Percentiles rank a stretch among this genome's conserved stretches.
Conservation (phyloP, 2,113 vertebrate genomes). For the Lycaon pictus region DNA sequence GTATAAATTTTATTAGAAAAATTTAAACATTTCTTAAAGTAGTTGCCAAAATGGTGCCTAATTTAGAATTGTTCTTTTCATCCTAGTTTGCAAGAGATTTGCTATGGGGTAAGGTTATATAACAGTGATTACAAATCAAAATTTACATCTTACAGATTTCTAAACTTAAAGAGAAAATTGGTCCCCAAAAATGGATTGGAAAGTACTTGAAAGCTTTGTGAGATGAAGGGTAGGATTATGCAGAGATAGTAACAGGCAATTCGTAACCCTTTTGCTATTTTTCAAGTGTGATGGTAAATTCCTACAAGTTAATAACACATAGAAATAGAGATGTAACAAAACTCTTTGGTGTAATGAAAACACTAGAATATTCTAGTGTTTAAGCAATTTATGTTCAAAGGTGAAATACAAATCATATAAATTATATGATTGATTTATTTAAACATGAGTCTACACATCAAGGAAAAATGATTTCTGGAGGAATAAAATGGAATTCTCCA, state of each 20-base stretch:
- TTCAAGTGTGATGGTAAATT: constrained; percentile 60
- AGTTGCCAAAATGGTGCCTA: constrained; percentile 63
- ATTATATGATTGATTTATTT: constrained; percentile 61
- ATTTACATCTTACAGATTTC: constrained; percentile 15
- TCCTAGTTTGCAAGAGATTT: constrained; percentile 37
- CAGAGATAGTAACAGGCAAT: constrained; percentile 48
- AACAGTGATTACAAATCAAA: constrained; percentile 65
- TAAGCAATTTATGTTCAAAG: constrained; percentile 67
- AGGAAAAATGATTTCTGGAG: constrained; percentile 33
- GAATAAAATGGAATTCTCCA: constrained; percentile 50
- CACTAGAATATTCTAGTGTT: constrained; percentile 56
- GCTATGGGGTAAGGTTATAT: constrained; percentile 25
- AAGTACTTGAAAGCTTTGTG: constrained; percentile 19
- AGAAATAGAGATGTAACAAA: constrained; percentile 69
- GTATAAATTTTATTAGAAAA: constrained; percentile 57
- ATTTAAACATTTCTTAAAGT: constrained; percentile 38
- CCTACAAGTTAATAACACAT: constrained; percentile 62
- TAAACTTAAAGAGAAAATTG: constrained; percentile 21
- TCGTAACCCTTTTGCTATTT: constrained; percentile 65
- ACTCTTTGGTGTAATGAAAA: constrained; percentile 45
- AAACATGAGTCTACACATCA: constrained; percentile 28
- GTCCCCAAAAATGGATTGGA: not conserved
- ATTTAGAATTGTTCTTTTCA: constrained; percentile 70
- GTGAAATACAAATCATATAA: constrained; percentile 67
- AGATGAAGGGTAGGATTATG: constrained; percentile 31